phyloP scores from a whole-genome alignment of 2,888 invertebrate species.

The Caenorhabditis doughertyi region DNA sequence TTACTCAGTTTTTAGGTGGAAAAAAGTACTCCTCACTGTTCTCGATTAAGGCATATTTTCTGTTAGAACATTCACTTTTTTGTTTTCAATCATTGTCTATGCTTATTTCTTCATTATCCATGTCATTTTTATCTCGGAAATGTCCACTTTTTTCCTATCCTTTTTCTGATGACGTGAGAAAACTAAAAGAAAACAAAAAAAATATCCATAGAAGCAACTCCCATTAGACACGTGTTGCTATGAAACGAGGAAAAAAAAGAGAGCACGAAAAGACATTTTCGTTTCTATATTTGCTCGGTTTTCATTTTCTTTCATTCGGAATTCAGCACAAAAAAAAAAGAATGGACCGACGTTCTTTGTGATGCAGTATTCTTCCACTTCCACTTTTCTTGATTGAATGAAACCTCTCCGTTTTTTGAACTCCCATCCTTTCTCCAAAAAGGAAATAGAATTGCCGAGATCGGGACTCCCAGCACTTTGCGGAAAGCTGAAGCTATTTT shows the following conservation, averaged over 20 bases:
- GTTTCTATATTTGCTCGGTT: slow-evolving; percentile 5
- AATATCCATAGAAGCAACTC: slow-evolving; percentile 3
- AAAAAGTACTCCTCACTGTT: no score
- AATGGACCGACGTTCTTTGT: slow-evolving; percentile 5
- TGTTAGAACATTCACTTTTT: no score
- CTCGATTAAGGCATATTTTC: no score
- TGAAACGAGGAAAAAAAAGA: slow-evolving; percentile 1
- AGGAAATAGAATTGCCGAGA: slow-evolving; percentile 14
- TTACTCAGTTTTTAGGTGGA: no score
- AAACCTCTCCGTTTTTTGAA: slow-evolving; percentile 24
- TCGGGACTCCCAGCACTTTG: slow-evolving; percentile 9
- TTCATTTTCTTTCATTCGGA: neutral
- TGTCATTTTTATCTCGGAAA: no score
- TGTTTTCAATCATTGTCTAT: no score
- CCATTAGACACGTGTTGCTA: slow-evolving; percentile 1
- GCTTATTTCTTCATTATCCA: no score
- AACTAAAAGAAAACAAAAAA: neutral
- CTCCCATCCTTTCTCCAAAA: neutral
- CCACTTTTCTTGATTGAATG: slow-evolving; percentile 45
- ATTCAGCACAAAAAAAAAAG: neutral
- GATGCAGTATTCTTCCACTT: slow-evolving; percentile 24
- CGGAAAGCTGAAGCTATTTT: neutral
- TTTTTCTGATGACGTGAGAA: neutral
- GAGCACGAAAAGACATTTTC: neutral
- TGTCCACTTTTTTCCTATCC: no score